Evolutionary conservation across 2,888 invertebrate genomes (phyloP).

Genomic region (Micoletzkya japonica): DNA sequence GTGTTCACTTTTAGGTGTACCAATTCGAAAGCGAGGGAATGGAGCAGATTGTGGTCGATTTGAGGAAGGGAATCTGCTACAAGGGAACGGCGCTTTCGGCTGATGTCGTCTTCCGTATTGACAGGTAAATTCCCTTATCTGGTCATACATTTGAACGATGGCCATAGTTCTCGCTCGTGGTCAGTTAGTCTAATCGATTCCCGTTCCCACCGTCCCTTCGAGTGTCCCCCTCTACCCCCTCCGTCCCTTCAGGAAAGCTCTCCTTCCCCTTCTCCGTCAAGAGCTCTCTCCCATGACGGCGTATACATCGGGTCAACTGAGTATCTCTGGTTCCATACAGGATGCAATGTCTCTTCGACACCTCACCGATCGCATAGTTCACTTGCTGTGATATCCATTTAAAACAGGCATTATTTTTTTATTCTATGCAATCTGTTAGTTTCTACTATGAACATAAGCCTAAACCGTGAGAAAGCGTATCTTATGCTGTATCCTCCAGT

Average conservation of each 20-base stretch:
- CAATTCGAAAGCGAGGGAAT: slow-evolving; percentile 34
- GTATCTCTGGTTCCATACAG: slow-evolving; percentile 47
- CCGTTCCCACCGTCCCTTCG: too few relatives aligned
- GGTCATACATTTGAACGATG: too few relatives aligned
- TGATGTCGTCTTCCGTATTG: slow-evolving; percentile 32
- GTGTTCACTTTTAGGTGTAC: slow-evolving; percentile 1
- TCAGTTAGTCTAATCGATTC: background rate
- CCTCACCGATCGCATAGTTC: slow-evolving; percentile 46
- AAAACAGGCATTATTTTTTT: too few relatives aligned
- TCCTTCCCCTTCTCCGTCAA: slow-evolving; percentile 15
- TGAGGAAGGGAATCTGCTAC: slow-evolving; percentile 31
- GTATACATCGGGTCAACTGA: slow-evolving; percentile 54
- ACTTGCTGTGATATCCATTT: too few relatives aligned
- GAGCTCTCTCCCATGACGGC: slow-evolving; percentile 48
- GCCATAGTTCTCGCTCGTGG: background rate
- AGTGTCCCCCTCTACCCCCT: too few relatives aligned
- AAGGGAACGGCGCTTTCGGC: slow-evolving; percentile 38
- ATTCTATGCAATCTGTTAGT: too few relatives aligned
- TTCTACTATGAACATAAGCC: too few relatives aligned
- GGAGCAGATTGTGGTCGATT: slow-evolving; percentile 43
- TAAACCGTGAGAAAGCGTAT: too few relatives aligned
- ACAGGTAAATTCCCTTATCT: background rate
- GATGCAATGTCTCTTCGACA: slow-evolving; percentile 55
- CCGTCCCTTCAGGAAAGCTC: slow-evolving; percentile 2
- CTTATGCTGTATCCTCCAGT: too few relatives aligned